Base-by-base conservation (phyloP, 2,797 vertebrate genomes). In the Peromyscus aztecus region DNA sequence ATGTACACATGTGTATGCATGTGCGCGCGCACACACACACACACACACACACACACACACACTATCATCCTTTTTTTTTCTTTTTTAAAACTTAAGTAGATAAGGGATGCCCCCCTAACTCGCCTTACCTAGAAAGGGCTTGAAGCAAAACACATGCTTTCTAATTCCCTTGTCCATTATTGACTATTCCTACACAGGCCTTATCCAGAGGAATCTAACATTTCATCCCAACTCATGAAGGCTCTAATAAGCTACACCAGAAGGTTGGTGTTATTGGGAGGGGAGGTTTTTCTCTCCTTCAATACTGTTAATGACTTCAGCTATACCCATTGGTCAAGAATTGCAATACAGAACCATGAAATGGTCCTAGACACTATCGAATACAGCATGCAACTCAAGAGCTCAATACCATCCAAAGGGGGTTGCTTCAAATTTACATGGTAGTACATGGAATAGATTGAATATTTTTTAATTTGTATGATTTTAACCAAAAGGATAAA, bases 401-500 rank as follows among this genome's bases (percentile, higher is more conserved):
- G 6, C 37, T 13, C 24, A 65, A 65, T 6, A 52, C 4, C 46
- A 16, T 34, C 23, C 31, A 78, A 16, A 71, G 52, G 21, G 24
- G 31, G 37, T 34, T 43, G 9, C 14, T 31, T 82, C 34, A 46
- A 90, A 75, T 34, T 46, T 52, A 37, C 73, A 76, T 71, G 57
- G 13, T n/a, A 49, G 61, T 34, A n/a, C 69, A 77, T 31, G 17
- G 34, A 43, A 49, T 63, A 63, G 46, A 34, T 14, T 46, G 31
- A 83, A 90, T 55, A 23, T 82, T 37, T 49, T 61, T 87, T 84
- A 84, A 82, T 31, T 69, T 27, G 1, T n/a, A 14, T 43, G 4
- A 85, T 49, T 76, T 3, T 24, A 97, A 95, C 29, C 65, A 75
- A 83, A 93, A 94, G 23, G 16, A 75, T 34, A 14, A 73, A 71